Conservation (phyloP, 2,797 vertebrate species). For the Cynodonichthys magdalenae region DNA sequence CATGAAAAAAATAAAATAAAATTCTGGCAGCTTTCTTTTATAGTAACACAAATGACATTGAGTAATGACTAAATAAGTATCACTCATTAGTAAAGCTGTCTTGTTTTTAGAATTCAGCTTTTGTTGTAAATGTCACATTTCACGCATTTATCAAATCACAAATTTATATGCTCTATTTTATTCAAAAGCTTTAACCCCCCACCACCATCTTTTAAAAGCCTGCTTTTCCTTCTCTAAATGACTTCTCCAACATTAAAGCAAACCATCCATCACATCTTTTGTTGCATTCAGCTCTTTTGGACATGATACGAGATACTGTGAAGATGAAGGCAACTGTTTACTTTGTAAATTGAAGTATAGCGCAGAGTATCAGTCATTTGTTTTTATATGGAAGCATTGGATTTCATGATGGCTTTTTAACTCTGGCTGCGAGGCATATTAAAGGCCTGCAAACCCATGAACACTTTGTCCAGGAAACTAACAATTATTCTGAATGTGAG, state of each 20-base stretch:
- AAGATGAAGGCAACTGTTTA: constrained; percentile 68
- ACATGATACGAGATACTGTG: constrained; percentile 29
- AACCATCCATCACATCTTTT: constrained; percentile 68
- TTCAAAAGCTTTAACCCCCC: constrained; percentile 26
- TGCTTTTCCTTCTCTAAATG: constrained; percentile 56
- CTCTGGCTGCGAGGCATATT: constrained; percentile 81
- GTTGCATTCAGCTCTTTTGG: constrained; percentile 24
- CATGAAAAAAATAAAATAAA: too few relatives aligned
- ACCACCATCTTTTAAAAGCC: constrained; percentile 40
- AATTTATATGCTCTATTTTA: constrained; percentile 16
- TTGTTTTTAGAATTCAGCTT: constrained; percentile 5
- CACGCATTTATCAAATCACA: not conserved
- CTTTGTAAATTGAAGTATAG: constrained; percentile 67
- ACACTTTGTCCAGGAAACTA: constrained; percentile 81
- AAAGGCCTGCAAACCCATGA: constrained; percentile 80
- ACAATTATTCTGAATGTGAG: constrained; percentile 84
- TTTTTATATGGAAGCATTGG: constrained; percentile 79
- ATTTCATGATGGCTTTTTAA: constrained; percentile 86
- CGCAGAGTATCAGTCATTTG: constrained; percentile 47
- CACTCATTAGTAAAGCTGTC: too few relatives aligned
- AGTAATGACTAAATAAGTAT: too few relatives aligned
- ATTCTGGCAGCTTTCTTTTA: too few relatives aligned
- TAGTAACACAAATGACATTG: too few relatives aligned
- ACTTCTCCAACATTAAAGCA: constrained; percentile 61
- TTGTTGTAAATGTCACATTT: constrained; percentile 24